phyloP scores from a whole-genome alignment of 2,797 vertebrate species.

The Menidia menidia region DNA sequence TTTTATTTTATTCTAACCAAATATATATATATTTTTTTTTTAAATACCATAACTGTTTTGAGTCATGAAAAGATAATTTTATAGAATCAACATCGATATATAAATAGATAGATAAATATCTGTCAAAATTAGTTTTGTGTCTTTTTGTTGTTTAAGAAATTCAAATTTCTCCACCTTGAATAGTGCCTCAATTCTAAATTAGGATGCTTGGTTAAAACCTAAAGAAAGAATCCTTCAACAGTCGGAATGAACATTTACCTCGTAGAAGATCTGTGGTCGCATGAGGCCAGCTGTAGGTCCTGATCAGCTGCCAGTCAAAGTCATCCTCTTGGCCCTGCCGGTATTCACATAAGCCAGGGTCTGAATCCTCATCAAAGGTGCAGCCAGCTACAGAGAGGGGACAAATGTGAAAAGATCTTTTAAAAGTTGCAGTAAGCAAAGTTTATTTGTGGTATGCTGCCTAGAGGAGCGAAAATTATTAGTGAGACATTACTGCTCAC shows the following conservation, averaged over 20 bases:
- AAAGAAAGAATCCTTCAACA: too few species aligned
- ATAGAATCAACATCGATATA: too few species aligned
- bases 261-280: slow-evolving; percentile 87
- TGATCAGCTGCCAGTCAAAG: slow-evolving; percentile 93
- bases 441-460: slow-evolving; percentile 3
- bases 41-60: too few species aligned
- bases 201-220: too few species aligned
- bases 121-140: too few species aligned
- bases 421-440: background rate
- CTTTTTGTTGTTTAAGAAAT: too few species aligned
- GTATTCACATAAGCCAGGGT: slow-evolving; percentile 89
- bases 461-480: slow-evolving; percentile 12
- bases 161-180: too few species aligned
- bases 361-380: slow-evolving; percentile 90
- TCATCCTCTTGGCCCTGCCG: slow-evolving; percentile 91
- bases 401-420: background rate
- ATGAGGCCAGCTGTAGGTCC: slow-evolving; percentile 86
- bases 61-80: too few species aligned
- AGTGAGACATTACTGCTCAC: background rate
- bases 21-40: too few species aligned
- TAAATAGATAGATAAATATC: too few species aligned
- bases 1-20: too few species aligned
- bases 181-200: too few species aligned
- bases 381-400: slow-evolving; percentile 85
- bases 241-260: slow-evolving; percentile 71